These are phyloP conservation scores for Fabriciana adippe DNA, from an alignment of 2,888 invertebrate genomes.

Conservation along the genomic window DNA sequence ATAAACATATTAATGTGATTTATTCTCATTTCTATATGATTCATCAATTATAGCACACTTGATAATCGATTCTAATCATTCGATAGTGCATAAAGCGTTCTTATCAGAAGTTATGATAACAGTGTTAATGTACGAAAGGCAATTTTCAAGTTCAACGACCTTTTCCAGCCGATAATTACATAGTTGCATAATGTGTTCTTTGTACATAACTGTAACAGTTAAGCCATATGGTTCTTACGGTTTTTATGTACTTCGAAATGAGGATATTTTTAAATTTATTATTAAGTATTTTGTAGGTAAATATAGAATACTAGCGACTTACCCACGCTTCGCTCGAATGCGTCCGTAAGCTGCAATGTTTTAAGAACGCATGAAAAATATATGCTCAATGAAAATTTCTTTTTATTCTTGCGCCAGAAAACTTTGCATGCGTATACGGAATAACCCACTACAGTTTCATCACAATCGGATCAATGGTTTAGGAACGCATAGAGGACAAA, in stretches of 20 bases:
- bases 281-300: not conserved
- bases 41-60: conserved; percentile 5
- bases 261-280: not conserved
- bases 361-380: no score
- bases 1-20: not conserved
- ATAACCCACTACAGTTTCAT: no score
- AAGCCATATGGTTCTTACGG: conserved; percentile 10
- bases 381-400: no score
- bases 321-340: no score
- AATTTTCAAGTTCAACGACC: conserved; percentile 32
- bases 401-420: no score
- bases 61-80: conserved; percentile 14
- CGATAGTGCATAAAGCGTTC: conserved; percentile 8
- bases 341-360: no score
- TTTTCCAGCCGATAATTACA: conserved; percentile 7
- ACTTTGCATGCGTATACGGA: no score
- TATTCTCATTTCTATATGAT: conserved; percentile 5
- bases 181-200: conserved; percentile 19
- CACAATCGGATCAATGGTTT: no score
- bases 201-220: conserved; percentile 9
- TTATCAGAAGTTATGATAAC: conserved; percentile 23
- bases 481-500: no score
- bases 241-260: conserved; percentile 8
- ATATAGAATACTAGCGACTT: no score
- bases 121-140: conserved; percentile 28